Conservation (phyloP, 2,888 invertebrate species). For the Andrena dorsata region DNA sequence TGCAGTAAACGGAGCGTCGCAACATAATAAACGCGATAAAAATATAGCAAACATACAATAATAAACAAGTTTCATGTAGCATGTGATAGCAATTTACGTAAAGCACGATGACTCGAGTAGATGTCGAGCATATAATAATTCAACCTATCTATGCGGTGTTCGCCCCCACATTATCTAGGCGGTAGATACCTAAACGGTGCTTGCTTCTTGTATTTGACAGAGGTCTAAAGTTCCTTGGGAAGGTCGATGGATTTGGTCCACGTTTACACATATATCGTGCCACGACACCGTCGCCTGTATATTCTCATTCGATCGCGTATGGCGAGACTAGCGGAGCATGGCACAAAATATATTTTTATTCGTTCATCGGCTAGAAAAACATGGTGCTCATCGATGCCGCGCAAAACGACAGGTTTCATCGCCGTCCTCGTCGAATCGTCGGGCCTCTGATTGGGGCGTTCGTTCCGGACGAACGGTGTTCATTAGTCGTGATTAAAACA, state of each 20-base stretch:
- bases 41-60: constrained; percentile 32
- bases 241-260: constrained; percentile 62
- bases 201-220: constrained; percentile 42
- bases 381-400: constrained; percentile 16
- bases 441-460: constrained; percentile 48
- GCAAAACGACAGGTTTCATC: constrained; percentile 33
- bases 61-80: constrained; percentile 2
- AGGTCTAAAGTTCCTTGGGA: constrained; percentile 48
- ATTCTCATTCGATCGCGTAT: neutral
- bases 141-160: neutral
- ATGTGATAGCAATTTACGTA: constrained; percentile 34
- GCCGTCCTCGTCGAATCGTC: constrained; percentile 48
- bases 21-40: constrained; percentile 21
- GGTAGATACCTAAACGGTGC: constrained; percentile 11
- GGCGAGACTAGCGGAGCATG: constrained; percentile 1
- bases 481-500: constrained; percentile 49
- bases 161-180: neutral
- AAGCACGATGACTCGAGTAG: constrained; percentile 34
- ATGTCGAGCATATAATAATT: neutral
- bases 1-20: constrained; percentile 30
- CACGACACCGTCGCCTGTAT: neutral
- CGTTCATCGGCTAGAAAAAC: constrained; percentile 25
- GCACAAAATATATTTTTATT: neutral
- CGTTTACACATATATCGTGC: constrained; percentile 46
- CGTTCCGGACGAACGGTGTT: constrained; percentile 65